Evolutionary conservation across 2,113 vertebrate species (phyloP), one percentile per base, ranked within the genome.

Genomic region (Gambusia affinis): DNA sequence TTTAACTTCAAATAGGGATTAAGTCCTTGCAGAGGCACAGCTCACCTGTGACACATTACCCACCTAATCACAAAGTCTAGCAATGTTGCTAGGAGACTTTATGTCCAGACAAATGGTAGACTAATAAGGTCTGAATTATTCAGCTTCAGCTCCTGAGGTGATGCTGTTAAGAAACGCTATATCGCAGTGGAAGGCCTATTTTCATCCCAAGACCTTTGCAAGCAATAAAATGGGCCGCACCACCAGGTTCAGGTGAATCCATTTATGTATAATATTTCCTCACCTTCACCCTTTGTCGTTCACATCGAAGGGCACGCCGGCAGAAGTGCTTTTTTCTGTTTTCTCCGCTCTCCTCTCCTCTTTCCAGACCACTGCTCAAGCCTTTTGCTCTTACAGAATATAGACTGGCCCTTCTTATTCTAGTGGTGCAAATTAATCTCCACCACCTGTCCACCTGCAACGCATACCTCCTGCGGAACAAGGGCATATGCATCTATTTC

Each of bases 271-370:
- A 76, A 83, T 82, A 75, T 82, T 77, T 83, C 72, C 91, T 92
- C 88, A 96, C 95, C 95, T 96, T 96, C 87, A 95, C 88, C 78
- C 95, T 87, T 94, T 93, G 0, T 95, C 93, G 78, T 95, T 95
- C 83, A 95, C 95, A 8, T 88, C 79, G 15, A 94, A 84, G 0
- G 95, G 93, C 75, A 73, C 30, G 65, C 74, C 96, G 80, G 94
- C 94, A 0, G 77, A 95, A 57, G 51, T 92, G 76, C 0, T 89
- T 88, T 88, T 37, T 37, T 90, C 81, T 65, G 73, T 83, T 69
- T 27, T 60, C 54, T 77, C 71, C 29, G 75, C 60, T 70, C 64
- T 39, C 80, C 72, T 1, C 22, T 67, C 42, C 57, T 0, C 82
- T 72, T 80, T 60, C 79, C 73, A 81, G 33, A 44, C 72, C 0